phyloP scores from a whole-genome alignment of 2,797 vertebrate species.

The Microcaecilia unicolor region DNA sequence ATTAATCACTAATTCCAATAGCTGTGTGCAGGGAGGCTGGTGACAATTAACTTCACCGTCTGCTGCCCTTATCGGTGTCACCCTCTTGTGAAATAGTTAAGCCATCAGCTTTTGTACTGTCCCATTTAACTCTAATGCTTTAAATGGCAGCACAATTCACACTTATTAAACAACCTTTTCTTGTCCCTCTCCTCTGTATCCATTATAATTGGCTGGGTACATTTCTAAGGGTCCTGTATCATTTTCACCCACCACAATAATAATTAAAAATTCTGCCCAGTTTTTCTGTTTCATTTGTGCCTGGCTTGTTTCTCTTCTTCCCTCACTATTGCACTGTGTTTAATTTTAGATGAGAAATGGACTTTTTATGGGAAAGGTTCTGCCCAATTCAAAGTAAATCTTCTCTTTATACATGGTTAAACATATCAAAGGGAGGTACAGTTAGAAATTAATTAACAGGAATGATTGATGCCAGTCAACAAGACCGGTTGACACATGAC shows the following conservation, averaged over 20 bases:
- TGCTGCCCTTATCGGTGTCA: slow-evolving; percentile 48
- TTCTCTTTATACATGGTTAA: not conserved
- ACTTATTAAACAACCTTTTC: slow-evolving; percentile 53
- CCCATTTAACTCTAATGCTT: slow-evolving; percentile 50
- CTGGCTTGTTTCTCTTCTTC: slow-evolving; percentile 36
- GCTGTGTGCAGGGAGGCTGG: slow-evolving; percentile 50
- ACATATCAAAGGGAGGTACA: too few relatives aligned
- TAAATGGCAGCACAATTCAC: slow-evolving; percentile 43
- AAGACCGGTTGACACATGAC: too few relatives aligned
- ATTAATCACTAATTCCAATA: slow-evolving; percentile 50
- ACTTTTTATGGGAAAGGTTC: slow-evolving; percentile 7
- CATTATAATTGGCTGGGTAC: slow-evolving; percentile 52
- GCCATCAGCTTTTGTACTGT: slow-evolving; percentile 51
- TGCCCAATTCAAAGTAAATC: slow-evolving; percentile 16
- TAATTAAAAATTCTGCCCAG: slow-evolving; percentile 45
- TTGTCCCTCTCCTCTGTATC: slow-evolving; percentile 46
- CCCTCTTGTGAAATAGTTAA: slow-evolving; percentile 53
- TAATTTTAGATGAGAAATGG: slow-evolving; percentile 21
- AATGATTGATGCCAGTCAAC: too few relatives aligned
- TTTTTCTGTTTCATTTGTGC: slow-evolving; percentile 42
- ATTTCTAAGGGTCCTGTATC: slow-evolving; percentile 50
- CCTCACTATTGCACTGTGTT: slow-evolving; percentile 44
- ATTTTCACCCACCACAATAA: slow-evolving; percentile 41
- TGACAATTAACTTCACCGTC: slow-evolving; percentile 53
- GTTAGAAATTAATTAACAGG: too few relatives aligned